Conservation (phyloP, 1,140 invertebrate species). For the Aleiodes sp. region DNA sequence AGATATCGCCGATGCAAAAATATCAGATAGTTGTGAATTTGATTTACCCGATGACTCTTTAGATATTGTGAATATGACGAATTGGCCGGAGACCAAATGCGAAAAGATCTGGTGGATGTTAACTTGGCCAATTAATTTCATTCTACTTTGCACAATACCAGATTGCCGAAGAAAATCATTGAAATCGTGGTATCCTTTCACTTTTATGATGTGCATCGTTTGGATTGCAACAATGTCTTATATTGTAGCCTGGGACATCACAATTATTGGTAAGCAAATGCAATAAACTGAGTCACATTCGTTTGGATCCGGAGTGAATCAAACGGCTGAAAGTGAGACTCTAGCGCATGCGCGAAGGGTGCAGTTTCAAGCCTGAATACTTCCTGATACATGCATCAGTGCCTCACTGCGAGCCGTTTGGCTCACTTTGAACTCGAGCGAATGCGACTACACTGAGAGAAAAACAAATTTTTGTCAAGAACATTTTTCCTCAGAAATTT, state of each 20-base stretch:
- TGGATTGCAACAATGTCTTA: slow-evolving; percentile 75
- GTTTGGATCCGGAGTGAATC: too few relatives aligned
- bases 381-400: too few relatives aligned
- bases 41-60: slow-evolving; percentile 52
- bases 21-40: slow-evolving; percentile 43
- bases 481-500: too few relatives aligned
- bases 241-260: slow-evolving; percentile 78
- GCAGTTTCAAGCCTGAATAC: too few relatives aligned
- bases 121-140: slow-evolving; percentile 77
- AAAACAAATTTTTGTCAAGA: too few relatives aligned
- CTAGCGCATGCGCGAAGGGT: too few relatives aligned
- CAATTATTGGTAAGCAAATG: slow-evolving; percentile 70
- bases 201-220: slow-evolving; percentile 74
- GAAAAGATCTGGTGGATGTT: slow-evolving; percentile 74
- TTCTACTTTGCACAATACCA: slow-evolving; percentile 79
- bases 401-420: too few relatives aligned
- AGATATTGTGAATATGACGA: slow-evolving; percentile 69
- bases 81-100: slow-evolving; percentile 66
- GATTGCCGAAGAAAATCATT: slow-evolving; percentile 72
- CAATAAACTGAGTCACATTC: neutral
- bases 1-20: slow-evolving; percentile 39
- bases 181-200: slow-evolving; percentile 68
- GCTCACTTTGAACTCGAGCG: too few relatives aligned
- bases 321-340: too few relatives aligned
- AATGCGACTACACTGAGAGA: too few relatives aligned